Evolutionary conservation across 1,140 invertebrate species (phyloP).

Genomic region (Ruditapes philippinarum): DNA sequence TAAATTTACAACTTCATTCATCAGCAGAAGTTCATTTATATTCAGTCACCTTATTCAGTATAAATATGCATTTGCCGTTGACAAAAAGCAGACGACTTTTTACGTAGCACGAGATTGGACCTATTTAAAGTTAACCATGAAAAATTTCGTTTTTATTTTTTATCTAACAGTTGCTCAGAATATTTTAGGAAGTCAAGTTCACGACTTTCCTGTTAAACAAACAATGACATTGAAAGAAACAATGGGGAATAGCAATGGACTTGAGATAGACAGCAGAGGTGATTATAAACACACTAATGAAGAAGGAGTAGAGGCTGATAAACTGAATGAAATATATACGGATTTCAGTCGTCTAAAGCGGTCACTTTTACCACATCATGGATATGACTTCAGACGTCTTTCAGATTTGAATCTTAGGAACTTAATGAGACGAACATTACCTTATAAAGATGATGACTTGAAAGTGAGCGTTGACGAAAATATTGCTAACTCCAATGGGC

Average conservation of each 20-base stretch:
- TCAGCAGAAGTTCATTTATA: background rate
- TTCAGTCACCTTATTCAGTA: background rate
- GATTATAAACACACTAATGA: background rate
- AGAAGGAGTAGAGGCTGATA: background rate
- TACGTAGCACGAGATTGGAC: background rate
- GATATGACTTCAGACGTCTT: background rate
- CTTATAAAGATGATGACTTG: slow-evolving; percentile 6
- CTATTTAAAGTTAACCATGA: background rate
- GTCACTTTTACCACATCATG: background rate
- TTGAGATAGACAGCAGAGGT: background rate
- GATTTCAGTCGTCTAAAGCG: background rate
- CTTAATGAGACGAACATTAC: background rate
- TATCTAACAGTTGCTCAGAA: background rate
- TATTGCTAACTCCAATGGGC: background rate
- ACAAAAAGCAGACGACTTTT: background rate
- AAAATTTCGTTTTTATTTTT: background rate
- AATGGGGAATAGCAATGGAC: background rate
- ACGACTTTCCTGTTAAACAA: background rate
- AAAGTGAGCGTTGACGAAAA: background rate
- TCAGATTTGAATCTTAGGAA: background rate
- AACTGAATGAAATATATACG: background rate
- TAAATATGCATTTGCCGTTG: background rate
- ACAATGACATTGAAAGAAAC: background rate
- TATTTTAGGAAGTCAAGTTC: background rate
- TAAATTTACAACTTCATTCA: background rate